Conservation (phyloP, 2,797 vertebrate genomes). For the Macropus fuliginosus region DNA sequence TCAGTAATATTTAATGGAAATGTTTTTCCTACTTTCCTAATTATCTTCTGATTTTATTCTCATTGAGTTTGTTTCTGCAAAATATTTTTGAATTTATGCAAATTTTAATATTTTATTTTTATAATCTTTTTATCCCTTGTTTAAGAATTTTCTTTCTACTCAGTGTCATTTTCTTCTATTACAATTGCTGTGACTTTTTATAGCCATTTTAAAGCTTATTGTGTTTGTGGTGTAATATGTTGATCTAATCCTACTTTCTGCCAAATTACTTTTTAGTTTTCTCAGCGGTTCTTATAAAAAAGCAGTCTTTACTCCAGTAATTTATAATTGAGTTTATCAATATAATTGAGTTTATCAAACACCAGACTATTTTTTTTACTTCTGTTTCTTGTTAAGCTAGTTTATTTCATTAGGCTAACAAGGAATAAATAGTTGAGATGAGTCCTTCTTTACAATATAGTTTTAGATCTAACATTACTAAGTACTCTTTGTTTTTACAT, state of each 20-base stretch:
- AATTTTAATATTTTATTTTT: not conserved
- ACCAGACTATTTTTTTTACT: not conserved
- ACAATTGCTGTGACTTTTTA: not conserved
- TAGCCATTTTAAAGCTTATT: not conserved
- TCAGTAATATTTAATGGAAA: not conserved
- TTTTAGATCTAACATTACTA: not conserved
- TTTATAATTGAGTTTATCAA: not conserved
- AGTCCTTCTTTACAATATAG: not conserved
- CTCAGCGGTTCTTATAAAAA: not conserved
- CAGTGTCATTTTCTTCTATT: not conserved
- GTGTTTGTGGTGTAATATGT: not conserved
- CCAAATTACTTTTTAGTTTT: not conserved
- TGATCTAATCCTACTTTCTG: not conserved
- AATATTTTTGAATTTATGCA: not conserved
- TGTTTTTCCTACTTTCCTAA: not conserved
- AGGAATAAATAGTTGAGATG: not conserved
- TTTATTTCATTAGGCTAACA: not conserved
- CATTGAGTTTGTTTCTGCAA: not conserved
- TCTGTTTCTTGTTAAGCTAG: not conserved
- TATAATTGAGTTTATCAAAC: not conserved
- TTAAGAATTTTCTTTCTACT: not conserved
- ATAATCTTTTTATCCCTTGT: not conserved
- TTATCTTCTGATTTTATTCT: not conserved
- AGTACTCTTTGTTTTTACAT: not conserved
- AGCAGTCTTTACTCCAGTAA: not conserved